Evolutionary conservation across 2,797 vertebrate genomes (phyloP).

Genomic region (Sebastes steindachneri): DNA sequence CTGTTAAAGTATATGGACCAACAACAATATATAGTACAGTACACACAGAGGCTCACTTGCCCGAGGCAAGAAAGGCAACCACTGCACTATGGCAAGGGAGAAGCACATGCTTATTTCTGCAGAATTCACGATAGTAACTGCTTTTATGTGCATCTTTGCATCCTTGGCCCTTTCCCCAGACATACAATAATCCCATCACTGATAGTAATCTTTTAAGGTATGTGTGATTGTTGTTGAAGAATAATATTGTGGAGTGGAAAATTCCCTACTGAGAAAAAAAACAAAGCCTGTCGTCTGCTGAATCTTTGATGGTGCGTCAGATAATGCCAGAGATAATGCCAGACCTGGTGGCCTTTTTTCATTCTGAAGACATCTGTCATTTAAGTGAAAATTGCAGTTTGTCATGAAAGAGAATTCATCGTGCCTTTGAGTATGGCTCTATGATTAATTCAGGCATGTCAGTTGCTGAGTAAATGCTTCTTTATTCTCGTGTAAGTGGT

Average conservation of each 20-base stretch:
- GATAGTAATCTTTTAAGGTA: background rate
- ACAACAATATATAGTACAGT: constrained; percentile 17
- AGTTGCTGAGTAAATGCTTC: constrained; percentile 78
- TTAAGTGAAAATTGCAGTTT: constrained; percentile 73
- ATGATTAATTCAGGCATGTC: constrained; percentile 83
- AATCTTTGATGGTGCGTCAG: constrained; percentile 64
- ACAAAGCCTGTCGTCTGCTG: constrained; percentile 47
- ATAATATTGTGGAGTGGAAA: constrained; percentile 40
- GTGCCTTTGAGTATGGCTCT: constrained; percentile 60
- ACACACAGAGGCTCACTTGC: constrained; percentile 9
- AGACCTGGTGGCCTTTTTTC: constrained; percentile 42
- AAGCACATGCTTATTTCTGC: constrained; percentile 3
- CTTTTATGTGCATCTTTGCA: constrained; percentile 9
- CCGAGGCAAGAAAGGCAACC: constrained; percentile 17
- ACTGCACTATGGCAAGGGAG: background rate
- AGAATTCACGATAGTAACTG: constrained; percentile 44
- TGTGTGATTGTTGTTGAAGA: background rate
- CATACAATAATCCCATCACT: background rate
- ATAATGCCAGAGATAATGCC: constrained; percentile 62
- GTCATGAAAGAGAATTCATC: constrained; percentile 68
- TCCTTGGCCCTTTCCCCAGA: background rate
- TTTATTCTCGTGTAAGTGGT: constrained; percentile 81
- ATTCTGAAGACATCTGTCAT: constrained; percentile 74
- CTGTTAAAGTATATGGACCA: constrained; percentile 7
- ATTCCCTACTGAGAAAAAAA: background rate